phyloP scores from a whole-genome alignment of 2,113 vertebrate genomes.

The Campylorhamphus procurvoides region DNA sequence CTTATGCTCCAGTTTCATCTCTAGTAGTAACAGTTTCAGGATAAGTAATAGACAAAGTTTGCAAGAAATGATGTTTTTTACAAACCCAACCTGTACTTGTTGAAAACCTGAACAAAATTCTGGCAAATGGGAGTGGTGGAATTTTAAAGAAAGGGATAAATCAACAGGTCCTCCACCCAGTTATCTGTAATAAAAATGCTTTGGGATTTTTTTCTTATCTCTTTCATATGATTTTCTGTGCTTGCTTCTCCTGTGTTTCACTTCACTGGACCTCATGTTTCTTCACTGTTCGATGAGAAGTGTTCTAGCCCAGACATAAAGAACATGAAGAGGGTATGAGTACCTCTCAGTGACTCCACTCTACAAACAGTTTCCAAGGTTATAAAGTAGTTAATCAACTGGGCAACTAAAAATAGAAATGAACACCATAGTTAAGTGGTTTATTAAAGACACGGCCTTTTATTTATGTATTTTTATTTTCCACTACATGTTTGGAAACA shows the following conservation, averaged over 20 bases:
- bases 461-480: neutral
- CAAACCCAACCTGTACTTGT: neutral
- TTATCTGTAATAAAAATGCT: neutral
- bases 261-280: neutral
- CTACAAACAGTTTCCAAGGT: neutral
- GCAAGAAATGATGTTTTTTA: neutral
- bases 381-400: neutral
- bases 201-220: neutral
- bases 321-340: neutral
- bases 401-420: neutral
- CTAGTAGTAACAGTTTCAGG: neutral
- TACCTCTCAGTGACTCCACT: neutral
- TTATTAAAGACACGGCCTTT: neutral
- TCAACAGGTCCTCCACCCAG: neutral
- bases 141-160: neutral
- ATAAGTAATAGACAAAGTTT: neutral
- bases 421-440: neutral
- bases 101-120: neutral
- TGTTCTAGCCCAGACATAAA: neutral
- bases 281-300: neutral
- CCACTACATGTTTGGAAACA: neutral
- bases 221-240: neutral
- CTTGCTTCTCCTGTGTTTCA: neutral
- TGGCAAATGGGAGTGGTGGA: neutral
- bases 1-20: neutral